Evolutionary conservation across 2,888 invertebrate species (phyloP), one percentile per base, ranked within the genome.

Genomic region (Andrena trimmerana): DNA sequence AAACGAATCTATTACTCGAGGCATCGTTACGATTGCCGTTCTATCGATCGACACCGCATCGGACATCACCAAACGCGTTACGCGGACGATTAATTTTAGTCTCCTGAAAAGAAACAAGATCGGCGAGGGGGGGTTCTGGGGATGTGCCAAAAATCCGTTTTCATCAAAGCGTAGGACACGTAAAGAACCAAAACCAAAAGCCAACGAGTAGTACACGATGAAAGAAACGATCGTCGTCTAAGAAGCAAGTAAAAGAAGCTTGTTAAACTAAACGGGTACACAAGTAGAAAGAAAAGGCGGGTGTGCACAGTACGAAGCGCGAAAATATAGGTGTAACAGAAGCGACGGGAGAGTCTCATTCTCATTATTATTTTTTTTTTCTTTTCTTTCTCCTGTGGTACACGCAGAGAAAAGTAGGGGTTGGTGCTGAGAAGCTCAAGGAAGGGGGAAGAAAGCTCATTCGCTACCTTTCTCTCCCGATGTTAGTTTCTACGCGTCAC

Each of bases 41-140:
- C 6, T 6, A 60, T 31, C 31, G 59, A 52, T 52, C 16, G 31
- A 10, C n/a, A n/a, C n/a, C 36, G 8, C 27, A 57, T 6, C 27
- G 27, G 10, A 5, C 91, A 93, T 93, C 93, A 93, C 93, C 93
- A 93, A 93, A 93, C 93, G 91, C 89, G 90, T 90, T 89, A 62
- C 89, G 78, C 85, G 81, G 54, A 86, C 86, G 79, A 88, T 82
- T 78, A 85, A 86, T 88, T 89, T 86, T 83, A 86, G 85, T 90
- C 83, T 90, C 91, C 92, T 92, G 92, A 89, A 92, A 93, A 90
- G 88, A 90, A 90, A 88, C 83, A 83, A 88, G 81, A 89, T 85
- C 83, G 84, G 85, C 85, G 76, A 73, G 62, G 82, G 71, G 75
- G 31, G 82, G 78, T 72, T 69, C 66, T 77, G 69, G 76, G 81